Evolutionary conservation across 1,140 invertebrate species (phyloP).

Genomic region (Lepidurus arcticus): DNA sequence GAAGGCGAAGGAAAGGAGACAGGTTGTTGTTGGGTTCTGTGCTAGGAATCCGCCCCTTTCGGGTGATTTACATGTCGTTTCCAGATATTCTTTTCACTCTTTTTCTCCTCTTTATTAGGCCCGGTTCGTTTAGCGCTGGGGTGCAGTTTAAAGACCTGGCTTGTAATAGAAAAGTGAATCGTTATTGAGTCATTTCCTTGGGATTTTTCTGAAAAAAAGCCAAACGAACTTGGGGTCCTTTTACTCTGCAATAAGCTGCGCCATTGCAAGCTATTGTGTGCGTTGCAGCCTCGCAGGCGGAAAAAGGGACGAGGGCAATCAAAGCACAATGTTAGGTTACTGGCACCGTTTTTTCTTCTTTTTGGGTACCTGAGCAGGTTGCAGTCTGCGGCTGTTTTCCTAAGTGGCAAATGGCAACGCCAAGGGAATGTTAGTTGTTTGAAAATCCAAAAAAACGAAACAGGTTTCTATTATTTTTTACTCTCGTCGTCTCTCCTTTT

Average conservation of each 20-base stretch:
- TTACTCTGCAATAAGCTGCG: not conserved
- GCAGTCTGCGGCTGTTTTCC: conserved; percentile 12
- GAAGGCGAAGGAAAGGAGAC: not conserved
- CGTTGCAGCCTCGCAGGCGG: not conserved
- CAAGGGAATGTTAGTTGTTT: not conserved
- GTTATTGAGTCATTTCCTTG: conserved; percentile 7
- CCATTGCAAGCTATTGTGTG: too few relatives aligned
- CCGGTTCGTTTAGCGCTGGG: too few relatives aligned
- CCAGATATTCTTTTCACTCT: not conserved
- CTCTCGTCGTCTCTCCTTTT: not conserved
- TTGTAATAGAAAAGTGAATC: not conserved
- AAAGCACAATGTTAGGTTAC: conserved; percentile 16
- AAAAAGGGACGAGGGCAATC: conserved; percentile 5
- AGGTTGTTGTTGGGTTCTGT: not conserved
- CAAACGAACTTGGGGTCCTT: not conserved
- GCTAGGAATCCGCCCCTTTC: not conserved
- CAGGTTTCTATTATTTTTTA: not conserved
- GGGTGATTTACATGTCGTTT: conserved; percentile 8
- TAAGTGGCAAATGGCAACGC: not conserved
- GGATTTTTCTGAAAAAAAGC: not conserved
- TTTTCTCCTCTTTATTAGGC: too few relatives aligned
- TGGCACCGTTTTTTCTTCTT: not conserved
- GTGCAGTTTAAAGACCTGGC: too few relatives aligned
- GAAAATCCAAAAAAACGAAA: conserved; percentile 4
- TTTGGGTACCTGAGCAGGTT: not conserved